Evolutionary conservation across 2,797 vertebrate genomes (phyloP), one percentile per base, ranked within the genome.

Genomic region (Halcyon leucocephala): DNA sequence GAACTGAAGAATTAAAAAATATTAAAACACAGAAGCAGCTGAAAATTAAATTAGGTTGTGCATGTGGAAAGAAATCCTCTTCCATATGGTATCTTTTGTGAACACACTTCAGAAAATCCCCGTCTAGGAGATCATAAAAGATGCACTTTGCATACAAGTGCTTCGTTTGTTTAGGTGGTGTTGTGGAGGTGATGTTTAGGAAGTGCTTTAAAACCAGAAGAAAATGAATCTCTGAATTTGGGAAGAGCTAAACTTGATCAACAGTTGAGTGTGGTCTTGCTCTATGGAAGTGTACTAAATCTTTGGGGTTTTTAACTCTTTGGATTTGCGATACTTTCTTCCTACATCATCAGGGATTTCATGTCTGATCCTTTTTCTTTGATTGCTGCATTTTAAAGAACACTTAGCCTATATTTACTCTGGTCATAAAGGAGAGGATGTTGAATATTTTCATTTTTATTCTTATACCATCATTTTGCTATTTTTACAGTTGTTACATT

Each of bases 261-360:
- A 22, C 0, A 0, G 20, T 31, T 77, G 25, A 80, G 12, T 70
- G 12, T 0, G 0, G 57, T 6, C 14, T 66, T 60, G 16, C 33
- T 81, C 21, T 85, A 84, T 74, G 67, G 57, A 90, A 64, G 31
- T 55, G 11, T 31, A 12, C 13, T n/a, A 21, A 41, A 64, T 1
- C 0, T 64, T 86, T 80, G 14, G 16, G 18, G 67, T 41, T 37
- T 84, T 65, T 64, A 64, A 37, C 9, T 87, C 17, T 33, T 67
- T n/a, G 13, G 7, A 10, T 5, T 57, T 78, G 76, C 54, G 15
- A 15, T 69, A 26, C 3, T 46, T 74, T 85, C 25, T 90, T 88
- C 21, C 52, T 41, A 8, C 13, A 6, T 60, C 33, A 60, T 70
- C 31, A 71, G 20, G 28, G 86, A 60, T 82, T 70, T 89, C 4